Base-by-base conservation (phyloP, 2,113 vertebrate genomes). In the Pitta sordida region DNA sequence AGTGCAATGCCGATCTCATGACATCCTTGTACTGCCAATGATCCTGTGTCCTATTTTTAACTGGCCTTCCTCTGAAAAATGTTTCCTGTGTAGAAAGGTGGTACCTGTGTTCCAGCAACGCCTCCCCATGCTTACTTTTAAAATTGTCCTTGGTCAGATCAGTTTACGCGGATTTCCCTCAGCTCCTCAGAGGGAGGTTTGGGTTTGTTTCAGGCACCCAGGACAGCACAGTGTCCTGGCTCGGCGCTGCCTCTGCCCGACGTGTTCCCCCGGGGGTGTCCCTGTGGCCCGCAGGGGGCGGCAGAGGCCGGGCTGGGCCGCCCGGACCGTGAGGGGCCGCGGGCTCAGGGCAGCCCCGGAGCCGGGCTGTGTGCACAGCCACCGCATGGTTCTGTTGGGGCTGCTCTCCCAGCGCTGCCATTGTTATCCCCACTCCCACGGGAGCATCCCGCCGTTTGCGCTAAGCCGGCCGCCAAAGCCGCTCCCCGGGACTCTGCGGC, bases 1-100 rank as follows among this genome's bases (percentile, higher is more conserved):
- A 23, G 6, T 2, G 13, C 29, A 8, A 12, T 20, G 17, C 11
- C 15, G 9, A 0, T 19, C 11, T 1, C 8, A 0, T 1, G 23
- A 18, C 68, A 64, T 77, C 43, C 36, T 19, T 43, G 4, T 36
- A 12, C 9, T 13, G n/a, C 76, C 12, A 2, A 3, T 26, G 14
- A 6, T 37, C 18, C 39, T 48, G 18, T 15, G 1, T 11, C 1
- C 2, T 37, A 1, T 24, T 70, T 75, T 63, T 55, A 43, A 19
- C n/a, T 0, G 1, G 18, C 34, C 11, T 88, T 32, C 18, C 39
- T 69, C 7, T n/a, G 26, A 20, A 48, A 39, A 64, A 8, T 52
- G 20, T 5, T 10, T 44, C 18, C 12, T 30, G 26, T 5, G 9
- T 44, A 34, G 15, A 55, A 83, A 71, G 48, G 2, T 6, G 23